Evolutionary conservation across 2,113 vertebrate genomes (phyloP).

Genomic region (Zosterops lateralis): DNA sequence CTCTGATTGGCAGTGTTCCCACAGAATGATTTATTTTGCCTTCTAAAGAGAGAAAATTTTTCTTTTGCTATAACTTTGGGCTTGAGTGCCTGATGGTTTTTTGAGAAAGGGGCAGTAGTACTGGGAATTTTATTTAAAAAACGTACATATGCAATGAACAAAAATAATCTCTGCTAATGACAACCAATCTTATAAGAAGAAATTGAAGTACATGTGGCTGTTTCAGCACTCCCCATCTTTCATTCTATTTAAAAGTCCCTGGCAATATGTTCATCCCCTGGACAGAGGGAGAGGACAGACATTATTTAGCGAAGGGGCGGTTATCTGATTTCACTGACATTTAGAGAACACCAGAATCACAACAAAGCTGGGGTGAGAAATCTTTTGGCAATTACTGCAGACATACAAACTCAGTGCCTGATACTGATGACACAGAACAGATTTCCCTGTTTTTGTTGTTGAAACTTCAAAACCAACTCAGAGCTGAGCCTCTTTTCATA

Average conservation of each 20-base stretch:
- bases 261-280: slow-evolving; percentile 10
- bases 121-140: not conserved
- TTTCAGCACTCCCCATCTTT: slow-evolving; percentile 33
- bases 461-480: not conserved
- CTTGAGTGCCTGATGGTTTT: not conserved
- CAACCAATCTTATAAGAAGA: not conserved
- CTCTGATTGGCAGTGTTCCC: not conserved
- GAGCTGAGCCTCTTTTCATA: not conserved
- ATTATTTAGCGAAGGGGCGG: slow-evolving; percentile 11
- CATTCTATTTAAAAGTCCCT: slow-evolving; percentile 57
- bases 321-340: slow-evolving; percentile 52
- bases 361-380: slow-evolving; percentile 24
- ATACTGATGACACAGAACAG: slow-evolving; percentile 30
- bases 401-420: not conserved
- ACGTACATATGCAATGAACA: not conserved
- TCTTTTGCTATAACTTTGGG: not conserved
- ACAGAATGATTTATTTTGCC: not conserved
- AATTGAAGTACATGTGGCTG: slow-evolving; percentile 1
- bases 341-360: slow-evolving; percentile 21
- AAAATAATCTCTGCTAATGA: slow-evolving; percentile 30
- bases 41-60: not conserved
- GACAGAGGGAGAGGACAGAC: slow-evolving; percentile 28
- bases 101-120: not conserved
- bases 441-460: slow-evolving; percentile 4
- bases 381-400: slow-evolving; percentile 32